Evolutionary conservation across 2,797 vertebrate genomes (phyloP).

Genomic region (Graptemys geographica): DNA sequence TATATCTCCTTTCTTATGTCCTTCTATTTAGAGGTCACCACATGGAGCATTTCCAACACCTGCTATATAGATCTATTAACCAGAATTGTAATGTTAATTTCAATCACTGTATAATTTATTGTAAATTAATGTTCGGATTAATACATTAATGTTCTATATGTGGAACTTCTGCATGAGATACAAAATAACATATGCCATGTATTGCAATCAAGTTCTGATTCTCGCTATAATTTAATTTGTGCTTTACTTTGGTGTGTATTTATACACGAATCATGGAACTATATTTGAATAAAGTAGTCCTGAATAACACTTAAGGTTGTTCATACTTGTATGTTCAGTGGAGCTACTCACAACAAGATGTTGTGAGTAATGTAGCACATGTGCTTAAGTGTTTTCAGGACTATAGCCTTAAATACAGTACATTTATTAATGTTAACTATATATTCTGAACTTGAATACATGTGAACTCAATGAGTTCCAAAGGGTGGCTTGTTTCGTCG

Average conservation of each 20-base stretch:
- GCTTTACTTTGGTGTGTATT: neutral
- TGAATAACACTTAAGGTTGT: neutral
- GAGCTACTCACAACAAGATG: neutral
- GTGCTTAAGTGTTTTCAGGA: neutral
- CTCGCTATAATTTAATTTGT: neutral
- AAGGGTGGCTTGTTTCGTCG: conserved; percentile 17
- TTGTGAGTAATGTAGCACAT: neutral
- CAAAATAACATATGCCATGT: neutral
- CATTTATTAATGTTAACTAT: neutral
- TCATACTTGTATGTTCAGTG: neutral
- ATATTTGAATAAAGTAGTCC: neutral
- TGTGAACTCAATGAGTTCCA: neutral
- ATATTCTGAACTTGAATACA: neutral
- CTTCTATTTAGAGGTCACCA: neutral
- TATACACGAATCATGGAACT: neutral
- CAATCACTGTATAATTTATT: neutral
- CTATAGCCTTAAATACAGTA: neutral
- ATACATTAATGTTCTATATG: neutral
- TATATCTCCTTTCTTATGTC: rapidly evolving
- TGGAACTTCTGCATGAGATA: neutral
- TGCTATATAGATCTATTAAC: neutral
- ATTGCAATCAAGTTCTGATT: neutral
- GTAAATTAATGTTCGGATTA: neutral
- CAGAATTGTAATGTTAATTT: neutral
- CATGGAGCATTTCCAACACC: neutral